Conservation (phyloP, 2,797 vertebrate species). For the Strix occidentalis region DNA sequence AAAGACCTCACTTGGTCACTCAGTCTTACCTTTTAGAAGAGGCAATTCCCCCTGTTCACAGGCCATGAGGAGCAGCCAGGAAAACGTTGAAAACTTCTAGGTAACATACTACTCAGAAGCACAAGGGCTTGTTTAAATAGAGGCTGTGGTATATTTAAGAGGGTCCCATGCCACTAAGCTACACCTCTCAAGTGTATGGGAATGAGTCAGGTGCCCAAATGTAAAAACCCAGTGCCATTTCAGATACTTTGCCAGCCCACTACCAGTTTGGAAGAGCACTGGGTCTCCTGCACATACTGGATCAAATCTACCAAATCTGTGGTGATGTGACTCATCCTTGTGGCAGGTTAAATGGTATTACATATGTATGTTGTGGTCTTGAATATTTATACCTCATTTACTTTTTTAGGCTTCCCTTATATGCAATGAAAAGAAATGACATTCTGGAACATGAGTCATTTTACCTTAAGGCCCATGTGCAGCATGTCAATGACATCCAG, state of each 20-base stretch:
- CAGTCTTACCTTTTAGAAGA: not conserved
- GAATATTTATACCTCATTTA: not conserved
- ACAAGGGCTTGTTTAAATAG: not conserved
- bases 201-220: not conserved
- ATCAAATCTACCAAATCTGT: not conserved
- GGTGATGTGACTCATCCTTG: not conserved
- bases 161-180: too few species aligned
- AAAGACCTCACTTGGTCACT: not conserved
- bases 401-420: not conserved
- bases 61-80: not conserved
- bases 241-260: not conserved
- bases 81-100: not conserved
- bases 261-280: not conserved
- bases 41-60: not conserved
- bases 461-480: not conserved
- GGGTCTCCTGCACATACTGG: not conserved
- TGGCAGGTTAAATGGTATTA: not conserved
- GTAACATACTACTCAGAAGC: not conserved
- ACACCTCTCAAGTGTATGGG: not conserved
- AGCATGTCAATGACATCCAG: not conserved
- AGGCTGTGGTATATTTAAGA: not conserved
- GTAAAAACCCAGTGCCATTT: not conserved
- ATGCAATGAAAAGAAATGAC: not conserved
- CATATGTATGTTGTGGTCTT: not conserved
- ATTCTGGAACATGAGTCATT: not conserved